Percentiles rank a stretch among this genome's conserved stretches.
Evolutionary conservation across 1,140 invertebrate genomes (phyloP).

Genomic region (Bombus turneri): DNA sequence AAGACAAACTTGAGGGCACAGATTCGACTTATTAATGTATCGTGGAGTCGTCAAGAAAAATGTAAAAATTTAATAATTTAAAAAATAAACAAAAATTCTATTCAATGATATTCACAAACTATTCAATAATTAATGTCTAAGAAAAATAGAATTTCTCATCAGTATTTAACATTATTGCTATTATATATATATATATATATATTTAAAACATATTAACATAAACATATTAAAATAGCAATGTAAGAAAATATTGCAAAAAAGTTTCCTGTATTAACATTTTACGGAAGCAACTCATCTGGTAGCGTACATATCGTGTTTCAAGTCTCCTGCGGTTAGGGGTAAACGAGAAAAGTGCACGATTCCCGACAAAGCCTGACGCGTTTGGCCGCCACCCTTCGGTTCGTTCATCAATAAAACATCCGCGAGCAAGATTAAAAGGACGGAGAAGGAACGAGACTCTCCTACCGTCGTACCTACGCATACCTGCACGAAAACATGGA

Average conservation of each 20-base stretch:
- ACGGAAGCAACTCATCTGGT: not conserved
- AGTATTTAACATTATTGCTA: too few species aligned
- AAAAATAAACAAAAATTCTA: too few species aligned
- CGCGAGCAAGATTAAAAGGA: conserved; percentile 18
- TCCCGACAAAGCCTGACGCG: not conserved
- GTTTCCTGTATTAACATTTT: not conserved
- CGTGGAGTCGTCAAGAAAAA: too few species aligned
- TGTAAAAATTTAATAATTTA: too few species aligned
- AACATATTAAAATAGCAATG: not conserved
- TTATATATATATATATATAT: too few species aligned
- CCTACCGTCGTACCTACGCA: conserved; percentile 5
- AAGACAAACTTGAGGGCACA: too few species aligned
- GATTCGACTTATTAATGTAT: too few species aligned
- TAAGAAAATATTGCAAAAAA: too few species aligned
- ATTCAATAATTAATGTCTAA: too few species aligned
- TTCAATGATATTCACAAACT: too few species aligned
- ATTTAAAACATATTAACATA: too few species aligned
- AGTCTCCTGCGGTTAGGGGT: not conserved
- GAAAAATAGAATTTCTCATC: too few species aligned
- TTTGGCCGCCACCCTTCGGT: conserved; percentile 10
- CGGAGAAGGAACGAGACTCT: conserved; percentile 1
- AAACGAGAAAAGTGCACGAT: not conserved
- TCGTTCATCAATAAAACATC: conserved; percentile 4
- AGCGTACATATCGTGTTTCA: not conserved
- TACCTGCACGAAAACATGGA: conserved; percentile 34